A percentile compares a stretch with the other conserved stretches of the same genome.
Conservation (phyloP, 2,797 vertebrate species). For the Sebastes itinus region DNA sequence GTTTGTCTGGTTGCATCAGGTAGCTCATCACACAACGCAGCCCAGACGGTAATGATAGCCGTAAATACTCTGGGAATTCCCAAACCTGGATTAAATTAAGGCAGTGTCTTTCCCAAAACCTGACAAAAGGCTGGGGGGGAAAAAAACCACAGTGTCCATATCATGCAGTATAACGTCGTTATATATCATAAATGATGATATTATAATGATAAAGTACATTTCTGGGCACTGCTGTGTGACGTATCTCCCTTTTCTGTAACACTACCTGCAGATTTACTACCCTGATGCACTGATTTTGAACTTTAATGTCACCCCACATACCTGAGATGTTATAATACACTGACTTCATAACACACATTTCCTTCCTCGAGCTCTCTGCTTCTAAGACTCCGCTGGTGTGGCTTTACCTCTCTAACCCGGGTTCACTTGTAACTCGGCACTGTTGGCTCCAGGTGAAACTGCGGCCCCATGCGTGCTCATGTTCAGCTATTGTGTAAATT, state of each 20-base stretch:
- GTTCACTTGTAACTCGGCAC: slow-evolving; percentile 82
- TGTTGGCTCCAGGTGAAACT: slow-evolving; percentile 82
- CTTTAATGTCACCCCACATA: slow-evolving; percentile 13
- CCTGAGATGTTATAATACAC: slow-evolving; percentile 24
- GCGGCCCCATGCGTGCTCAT: slow-evolving; percentile 76
- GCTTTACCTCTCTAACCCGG: slow-evolving; percentile 67
- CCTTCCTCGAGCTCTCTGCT: slow-evolving; percentile 50
- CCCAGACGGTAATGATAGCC: slow-evolving; percentile 74
- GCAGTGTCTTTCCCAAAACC: slow-evolving; percentile 70
- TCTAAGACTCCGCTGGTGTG: slow-evolving; percentile 43
- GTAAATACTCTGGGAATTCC: slow-evolving; percentile 76
- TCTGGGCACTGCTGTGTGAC: slow-evolving; percentile 49
- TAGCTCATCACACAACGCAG: slow-evolving; percentile 66
- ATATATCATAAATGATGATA: slow-evolving; percentile 30
- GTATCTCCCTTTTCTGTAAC: slow-evolving; percentile 21
- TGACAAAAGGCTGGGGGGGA: slow-evolving; percentile 36
- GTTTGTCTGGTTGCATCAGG: slow-evolving; percentile 72
- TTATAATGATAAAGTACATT: slow-evolving; percentile 48
- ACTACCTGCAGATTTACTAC: slow-evolving; percentile 21
- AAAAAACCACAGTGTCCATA: slow-evolving; percentile 27
- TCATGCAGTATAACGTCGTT: slow-evolving; percentile 46
- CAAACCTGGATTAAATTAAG: slow-evolving; percentile 70
- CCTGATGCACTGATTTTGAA: slow-evolving; percentile 25
- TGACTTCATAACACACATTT: slow-evolving; percentile 34
- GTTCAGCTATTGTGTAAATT: slow-evolving; percentile 82